Evolutionary conservation across 2,888 invertebrate species (phyloP).

Genomic region (Dugesia japonica): DNA sequence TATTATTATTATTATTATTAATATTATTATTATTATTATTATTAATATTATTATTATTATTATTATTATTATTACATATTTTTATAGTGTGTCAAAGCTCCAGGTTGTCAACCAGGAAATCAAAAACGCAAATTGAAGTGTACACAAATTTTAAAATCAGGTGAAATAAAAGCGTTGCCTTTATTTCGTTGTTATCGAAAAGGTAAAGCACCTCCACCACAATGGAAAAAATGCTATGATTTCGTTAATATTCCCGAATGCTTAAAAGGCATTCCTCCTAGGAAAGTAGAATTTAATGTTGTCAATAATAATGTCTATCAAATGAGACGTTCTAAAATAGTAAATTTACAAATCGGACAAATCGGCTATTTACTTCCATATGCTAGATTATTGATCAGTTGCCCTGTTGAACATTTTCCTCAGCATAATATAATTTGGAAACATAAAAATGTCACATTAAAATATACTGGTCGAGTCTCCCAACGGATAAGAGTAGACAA

Average conservation of each 20-base stretch:
- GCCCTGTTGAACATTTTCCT: conserved; percentile 21
- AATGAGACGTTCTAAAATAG: not conserved
- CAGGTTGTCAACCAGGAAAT: not conserved
- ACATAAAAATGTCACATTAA: not conserved
- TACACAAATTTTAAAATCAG: not conserved
- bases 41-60: too few species aligned
- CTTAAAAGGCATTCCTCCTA: not conserved
- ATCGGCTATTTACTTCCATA: conserved; percentile 16
- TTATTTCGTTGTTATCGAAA: not conserved
- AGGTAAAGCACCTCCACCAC: not conserved
- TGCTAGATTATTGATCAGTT: not conserved
- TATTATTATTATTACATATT: too few species aligned
- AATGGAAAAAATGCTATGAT: conserved; percentile 21
- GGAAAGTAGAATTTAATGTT: not conserved
- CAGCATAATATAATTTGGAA: conserved; percentile 17
- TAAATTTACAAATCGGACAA: conserved; percentile 23
- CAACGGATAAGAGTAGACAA: not conserved
- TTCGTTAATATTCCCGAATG: conserved; percentile 22
- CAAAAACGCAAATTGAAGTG: not conserved
- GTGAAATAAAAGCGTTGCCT: not conserved
- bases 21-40: too few species aligned
- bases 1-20: too few species aligned
- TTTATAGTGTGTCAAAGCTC: not conserved
- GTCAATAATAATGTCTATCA: not conserved
- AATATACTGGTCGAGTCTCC: not conserved